Evolutionary conservation across 2,888 invertebrate species (phyloP).

Genomic region (Diaphora mendica): DNA sequence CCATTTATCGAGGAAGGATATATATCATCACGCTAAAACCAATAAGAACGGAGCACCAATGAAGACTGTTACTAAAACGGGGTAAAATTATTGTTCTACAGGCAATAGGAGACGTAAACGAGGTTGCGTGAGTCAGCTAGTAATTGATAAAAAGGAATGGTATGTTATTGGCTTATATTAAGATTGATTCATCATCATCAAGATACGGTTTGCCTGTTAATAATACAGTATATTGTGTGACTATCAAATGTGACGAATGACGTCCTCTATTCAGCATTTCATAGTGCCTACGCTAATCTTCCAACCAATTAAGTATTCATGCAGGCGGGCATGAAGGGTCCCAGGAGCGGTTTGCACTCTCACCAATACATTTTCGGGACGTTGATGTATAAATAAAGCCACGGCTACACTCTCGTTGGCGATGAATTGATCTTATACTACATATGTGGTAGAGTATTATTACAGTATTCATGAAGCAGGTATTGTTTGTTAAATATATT

Average conservation of each 20-base stretch:
- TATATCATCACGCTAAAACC: too few species aligned
- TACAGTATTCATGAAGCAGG: background rate
- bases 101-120: too few species aligned
- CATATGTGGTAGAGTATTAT: background rate
- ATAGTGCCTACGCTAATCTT: background rate
- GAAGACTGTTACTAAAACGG: too few species aligned
- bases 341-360: conserved; percentile 37
- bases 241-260: background rate
- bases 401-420: background rate
- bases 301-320: conserved; percentile 10
- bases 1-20: too few species aligned
- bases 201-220: background rate
- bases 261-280: background rate
- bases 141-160: background rate
- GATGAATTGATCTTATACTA: background rate
- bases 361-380: conserved; percentile 4
- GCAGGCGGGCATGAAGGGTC: conserved; percentile 36
- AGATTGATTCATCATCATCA: background rate
- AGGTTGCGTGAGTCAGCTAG: too few species aligned
- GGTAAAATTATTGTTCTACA: too few species aligned
- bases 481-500: background rate
- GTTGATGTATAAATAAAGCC: background rate
- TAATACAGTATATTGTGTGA: background rate
- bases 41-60: too few species aligned
- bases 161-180: background rate